Evolutionary conservation across 2,888 invertebrate genomes (phyloP), one percentile per base, ranked within the genome.

Genomic region (Orthonevra nobilis): DNA sequence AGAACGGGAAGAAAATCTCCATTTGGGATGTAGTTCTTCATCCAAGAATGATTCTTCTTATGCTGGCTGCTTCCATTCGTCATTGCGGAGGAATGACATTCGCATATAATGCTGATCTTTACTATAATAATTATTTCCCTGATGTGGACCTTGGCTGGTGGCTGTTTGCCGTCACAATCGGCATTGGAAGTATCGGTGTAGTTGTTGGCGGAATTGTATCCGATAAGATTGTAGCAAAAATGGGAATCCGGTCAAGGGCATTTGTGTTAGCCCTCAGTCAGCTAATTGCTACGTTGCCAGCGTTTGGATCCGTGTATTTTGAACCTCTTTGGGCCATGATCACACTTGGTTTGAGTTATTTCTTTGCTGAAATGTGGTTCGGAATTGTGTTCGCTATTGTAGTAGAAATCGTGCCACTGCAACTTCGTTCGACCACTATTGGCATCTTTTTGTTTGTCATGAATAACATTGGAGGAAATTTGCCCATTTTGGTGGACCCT

Each of bases 281-380:
- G 89, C 90, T 96, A 81, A 91, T 96, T 61, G 93, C 96, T 0
- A 96, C 96, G 0, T 92, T 96, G 9, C 94, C 94, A 26, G 96
- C 96, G 3, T 95, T 96, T 86, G 96, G 96, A 4, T 95, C 96
- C 2, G 94, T 96, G 1, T 93, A 93, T 83, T 94, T 94, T 85
- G 92, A 92, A 6, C 96, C 96, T 0, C 90, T 94, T 1, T 94
- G 95, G 91, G 96, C 96, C 2, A 95, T 96, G 93, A 93, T 96
- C 81, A 95, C 95, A 0, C 91, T 96, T 1, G 95, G 95, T n/a
- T 90, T 95, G 73, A 96, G 96, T 0, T 96, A 96, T 86, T 94
- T 96, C 89, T 96, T 96, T 84, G 96, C 96, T 84, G 96, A 96
- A 90, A 96, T 96, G 96, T 97, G 96, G 96, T 96, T 96, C 88